Evolutionary conservation across 2,113 vertebrate genomes (phyloP).

Genomic region (Pteropus alecto): DNA sequence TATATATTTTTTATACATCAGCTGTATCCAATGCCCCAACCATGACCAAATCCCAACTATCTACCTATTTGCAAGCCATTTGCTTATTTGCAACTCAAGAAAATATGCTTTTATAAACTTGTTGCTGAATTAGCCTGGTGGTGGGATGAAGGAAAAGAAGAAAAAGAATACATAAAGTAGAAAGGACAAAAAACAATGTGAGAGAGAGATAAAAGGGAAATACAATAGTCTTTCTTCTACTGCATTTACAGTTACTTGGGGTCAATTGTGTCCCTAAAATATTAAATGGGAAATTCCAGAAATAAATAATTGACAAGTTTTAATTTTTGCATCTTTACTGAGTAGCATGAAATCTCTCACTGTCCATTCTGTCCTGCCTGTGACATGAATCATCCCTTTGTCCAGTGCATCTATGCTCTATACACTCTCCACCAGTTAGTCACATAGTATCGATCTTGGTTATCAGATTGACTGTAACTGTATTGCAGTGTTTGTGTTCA

Average conservation of each 20-base stretch:
- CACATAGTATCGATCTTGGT: neutral
- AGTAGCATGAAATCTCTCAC: neutral
- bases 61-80: neutral
- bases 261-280: neutral
- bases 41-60: neutral
- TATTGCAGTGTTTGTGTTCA: neutral
- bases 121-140: neutral
- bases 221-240: neutral
- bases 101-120: constrained; percentile 17
- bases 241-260: neutral
- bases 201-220: neutral
- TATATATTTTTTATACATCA: neutral
- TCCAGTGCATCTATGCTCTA: neutral
- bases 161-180: neutral
- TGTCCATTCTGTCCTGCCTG: neutral
- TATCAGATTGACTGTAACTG: neutral
- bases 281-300: neutral
- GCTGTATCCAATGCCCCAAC: neutral
- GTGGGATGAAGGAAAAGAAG: neutral
- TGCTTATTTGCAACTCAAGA: constrained; percentile 9
- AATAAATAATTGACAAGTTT: neutral
- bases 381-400: neutral
- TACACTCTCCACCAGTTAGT: neutral
- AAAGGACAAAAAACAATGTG: neutral
- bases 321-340: neutral